Evolutionary conservation across 2,797 vertebrate species (phyloP).

Genomic region (Lagorchestes hirsutus): DNA sequence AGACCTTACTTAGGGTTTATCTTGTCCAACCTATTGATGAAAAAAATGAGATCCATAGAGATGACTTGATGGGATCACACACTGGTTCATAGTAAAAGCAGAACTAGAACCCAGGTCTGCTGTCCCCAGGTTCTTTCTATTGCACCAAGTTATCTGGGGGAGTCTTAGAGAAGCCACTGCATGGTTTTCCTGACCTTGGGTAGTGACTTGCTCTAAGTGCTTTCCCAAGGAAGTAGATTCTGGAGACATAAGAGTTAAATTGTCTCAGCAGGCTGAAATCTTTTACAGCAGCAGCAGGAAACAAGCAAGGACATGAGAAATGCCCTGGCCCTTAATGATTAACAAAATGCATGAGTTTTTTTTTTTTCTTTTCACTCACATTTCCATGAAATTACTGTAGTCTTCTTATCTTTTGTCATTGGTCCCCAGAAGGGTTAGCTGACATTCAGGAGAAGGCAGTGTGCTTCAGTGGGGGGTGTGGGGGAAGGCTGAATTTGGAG

Average conservation of each 20-base stretch:
- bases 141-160: neutral
- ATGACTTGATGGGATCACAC: neutral
- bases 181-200: neutral
- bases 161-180: neutral
- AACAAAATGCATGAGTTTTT: slow-evolving; percentile 3
- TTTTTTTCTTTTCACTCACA: neutral
- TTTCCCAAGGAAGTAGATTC: neutral
- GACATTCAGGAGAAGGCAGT: neutral
- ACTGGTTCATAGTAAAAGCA: neutral
- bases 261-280: neutral
- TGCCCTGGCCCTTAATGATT: neutral
- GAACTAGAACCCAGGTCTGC: neutral
- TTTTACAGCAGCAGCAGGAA: neutral
- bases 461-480: neutral
- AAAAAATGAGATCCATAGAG: neutral
- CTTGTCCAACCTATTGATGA: neutral
- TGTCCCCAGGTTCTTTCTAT: neutral
- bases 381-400: neutral
- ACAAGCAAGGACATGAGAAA: neutral
- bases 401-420: neutral
- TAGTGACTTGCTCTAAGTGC: neutral
- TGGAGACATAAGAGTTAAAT: neutral
- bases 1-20: neutral
- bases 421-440: neutral
- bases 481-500: neutral